Base-by-base conservation (phyloP, 2,797 vertebrate species). In the Rhinoraja longicauda region DNA sequence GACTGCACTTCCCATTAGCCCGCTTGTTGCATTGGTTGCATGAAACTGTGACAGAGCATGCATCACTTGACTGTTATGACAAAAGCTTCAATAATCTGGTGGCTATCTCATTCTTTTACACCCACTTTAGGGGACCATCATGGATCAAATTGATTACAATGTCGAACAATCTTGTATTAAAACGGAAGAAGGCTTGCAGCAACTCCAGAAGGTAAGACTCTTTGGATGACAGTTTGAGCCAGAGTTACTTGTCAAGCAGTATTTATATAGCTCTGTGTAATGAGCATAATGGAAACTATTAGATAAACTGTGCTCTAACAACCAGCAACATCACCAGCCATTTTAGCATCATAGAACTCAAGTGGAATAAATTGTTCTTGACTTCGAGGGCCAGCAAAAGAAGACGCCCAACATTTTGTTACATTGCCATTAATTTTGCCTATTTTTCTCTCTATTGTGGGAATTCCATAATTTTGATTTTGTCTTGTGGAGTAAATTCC, bases 81-180 rank as follows among this genome's bases (percentile, higher is more conserved):
- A 13, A 73, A 5, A 88, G 59, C 15, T 9, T 88, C 1, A 67
- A 21, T 88, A 36, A 88, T 9, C 5, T 15, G 32, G 62, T 32
- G 13, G 84, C 59, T 67, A 17, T 62, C 62, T 88, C 84, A 67
- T 8, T 88, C 62, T 88, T 3, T 95, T 53, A 93, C 0, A 86
- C 79, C 93, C n/a, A 93, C 93, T 57, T 93, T 82, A 99, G 99
- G 99, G 99, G 90, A 99, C 99, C 0, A 98, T 99, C 94, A 97
- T 99, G 21, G 99, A 99, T 95, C 97, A 98, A 95, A 99, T 99
- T 93, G 99, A 99, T 96, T 99, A 99, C 94, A 98, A 99, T 32
- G 98, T 99, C 93, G 99, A 99, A 86, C 98, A 99, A 94, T 96
- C 98, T 19, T 99, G 98, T 95, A 95, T 99, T 93, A 99, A 99